A percentile compares a stretch with the other conserved stretches of the same genome.
phyloP scores from a whole-genome alignment of 1,140 invertebrate genomes.

The Aethina tumida region DNA sequence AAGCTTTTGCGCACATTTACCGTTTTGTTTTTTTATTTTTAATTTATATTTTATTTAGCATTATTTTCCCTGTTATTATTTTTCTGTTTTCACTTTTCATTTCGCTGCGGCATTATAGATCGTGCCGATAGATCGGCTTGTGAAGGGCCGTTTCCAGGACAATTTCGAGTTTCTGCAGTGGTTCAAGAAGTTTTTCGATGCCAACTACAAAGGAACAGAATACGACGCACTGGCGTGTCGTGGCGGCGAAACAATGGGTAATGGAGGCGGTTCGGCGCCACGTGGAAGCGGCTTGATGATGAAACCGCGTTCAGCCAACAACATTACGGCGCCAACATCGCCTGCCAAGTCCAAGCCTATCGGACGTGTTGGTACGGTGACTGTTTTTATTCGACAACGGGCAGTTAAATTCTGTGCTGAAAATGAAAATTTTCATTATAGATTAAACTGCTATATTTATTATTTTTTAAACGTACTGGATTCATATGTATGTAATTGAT shows the following conservation, averaged over 20 bases:
- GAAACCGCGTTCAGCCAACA: conserved; percentile 33
- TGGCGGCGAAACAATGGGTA: conserved; percentile 73
- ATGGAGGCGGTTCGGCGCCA: conserved; percentile 49
- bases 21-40: conserved; percentile 8
- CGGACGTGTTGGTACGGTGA: conserved; percentile 37
- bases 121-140: conserved; percentile 79
- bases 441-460: too few species aligned
- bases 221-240: conserved; percentile 84
- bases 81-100: conserved; percentile 15
- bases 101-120: conserved; percentile 46
- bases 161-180: conserved; percentile 99
- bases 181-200: conserved; percentile 99
- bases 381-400: too few species aligned
- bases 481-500: too few species aligned
- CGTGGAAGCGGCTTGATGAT: conserved; percentile 39
- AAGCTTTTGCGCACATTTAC: too few species aligned
- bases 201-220: conserved; percentile 87
- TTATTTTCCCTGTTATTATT: conserved; percentile 12
- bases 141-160: conserved; percentile 94
- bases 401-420: too few species aligned
- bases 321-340: conserved; percentile 3
- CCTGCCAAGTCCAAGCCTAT: conserved; percentile 37
- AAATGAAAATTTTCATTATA: too few species aligned
- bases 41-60: conserved; percentile 10
- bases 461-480: too few species aligned